These are phyloP conservation scores for Chaenodraco wilsoni DNA, from an alignment of 2,797 vertebrate species.

Conservation along the genomic window DNA sequence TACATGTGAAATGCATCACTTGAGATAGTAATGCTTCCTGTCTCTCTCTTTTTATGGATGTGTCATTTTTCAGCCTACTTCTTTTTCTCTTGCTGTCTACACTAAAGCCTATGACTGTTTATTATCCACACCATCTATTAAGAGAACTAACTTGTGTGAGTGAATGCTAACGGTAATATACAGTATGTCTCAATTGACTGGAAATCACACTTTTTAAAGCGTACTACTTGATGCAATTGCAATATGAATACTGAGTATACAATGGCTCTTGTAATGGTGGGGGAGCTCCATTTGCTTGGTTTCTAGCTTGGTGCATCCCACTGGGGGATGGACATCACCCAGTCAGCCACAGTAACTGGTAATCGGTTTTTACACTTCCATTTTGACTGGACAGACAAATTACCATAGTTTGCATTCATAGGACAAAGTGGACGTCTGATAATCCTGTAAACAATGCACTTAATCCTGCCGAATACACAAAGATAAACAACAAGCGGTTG, in stretches of 20 bases:
- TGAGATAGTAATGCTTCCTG: not conserved
- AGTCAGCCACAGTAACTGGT: conserved; percentile 45
- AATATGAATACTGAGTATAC: not conserved
- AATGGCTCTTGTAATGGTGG: not conserved
- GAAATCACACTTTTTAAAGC: not conserved
- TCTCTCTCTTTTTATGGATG: not conserved
- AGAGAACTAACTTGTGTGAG: not conserved
- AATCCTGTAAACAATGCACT: conserved; percentile 69
- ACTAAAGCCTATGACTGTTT: not conserved
- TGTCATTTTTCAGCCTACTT: not conserved
- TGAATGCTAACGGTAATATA: not conserved
- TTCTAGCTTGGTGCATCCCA: conserved; percentile 10
- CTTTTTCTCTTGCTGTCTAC: not conserved
- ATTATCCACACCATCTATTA: not conserved
- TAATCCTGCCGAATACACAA: conserved; percentile 57
- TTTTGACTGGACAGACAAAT: conserved; percentile 48
- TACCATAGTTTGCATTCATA: conserved; percentile 65
- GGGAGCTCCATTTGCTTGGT: not conserved
- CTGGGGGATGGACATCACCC: conserved; percentile 35
- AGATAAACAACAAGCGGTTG: conserved; percentile 64
- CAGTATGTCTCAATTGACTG: not conserved
- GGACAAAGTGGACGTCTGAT: conserved; percentile 56
- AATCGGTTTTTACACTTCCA: conserved; percentile 67
- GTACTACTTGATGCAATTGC: not conserved
- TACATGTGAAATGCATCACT: not conserved